Conservation (phyloP, 2,113 vertebrate genomes). For the Onychostoma macrolepis region DNA sequence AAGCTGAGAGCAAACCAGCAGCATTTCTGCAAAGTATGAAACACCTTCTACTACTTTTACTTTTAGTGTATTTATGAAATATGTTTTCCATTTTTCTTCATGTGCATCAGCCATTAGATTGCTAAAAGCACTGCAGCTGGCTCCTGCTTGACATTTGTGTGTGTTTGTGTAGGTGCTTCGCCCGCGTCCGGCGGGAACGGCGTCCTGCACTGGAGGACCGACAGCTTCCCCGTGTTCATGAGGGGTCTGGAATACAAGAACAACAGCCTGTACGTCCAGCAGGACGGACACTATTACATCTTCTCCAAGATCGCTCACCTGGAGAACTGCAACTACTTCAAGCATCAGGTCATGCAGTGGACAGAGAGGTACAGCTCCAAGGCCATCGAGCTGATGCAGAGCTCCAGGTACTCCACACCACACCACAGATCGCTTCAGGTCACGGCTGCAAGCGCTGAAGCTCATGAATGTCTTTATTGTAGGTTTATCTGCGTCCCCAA, state of each 20-base stretch:
- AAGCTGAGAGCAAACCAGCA: not conserved
- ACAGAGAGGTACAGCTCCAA: conserved; percentile 53
- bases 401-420: conserved; percentile 60
- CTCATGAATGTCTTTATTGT: not conserved
- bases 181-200: rapidly evolving
- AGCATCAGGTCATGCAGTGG: conserved; percentile 64
- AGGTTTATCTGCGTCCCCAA: not conserved
- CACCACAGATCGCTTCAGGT: not conserved
- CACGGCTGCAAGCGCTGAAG: not conserved
- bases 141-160: not conserved
- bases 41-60: not conserved
- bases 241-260: conserved; percentile 54
- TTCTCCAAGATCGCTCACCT: conserved; percentile 70
- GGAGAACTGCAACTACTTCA: conserved; percentile 54
- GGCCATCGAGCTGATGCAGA: conserved; percentile 64
- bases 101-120: not conserved
- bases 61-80: too few species aligned
- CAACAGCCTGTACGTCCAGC: conserved; percentile 54
- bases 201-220: conserved; percentile 60
- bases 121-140: not conserved
- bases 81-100: too few species aligned
- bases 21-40: conserved; percentile 24
- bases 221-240: conserved; percentile 20
- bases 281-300: conserved; percentile 70
- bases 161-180: not conserved